Percentiles rank a stretch among this genome's conserved stretches.
These are phyloP conservation scores for Balearica regulorum DNA, from an alignment of 2,797 vertebrate species.

Conservation along the genomic window DNA sequence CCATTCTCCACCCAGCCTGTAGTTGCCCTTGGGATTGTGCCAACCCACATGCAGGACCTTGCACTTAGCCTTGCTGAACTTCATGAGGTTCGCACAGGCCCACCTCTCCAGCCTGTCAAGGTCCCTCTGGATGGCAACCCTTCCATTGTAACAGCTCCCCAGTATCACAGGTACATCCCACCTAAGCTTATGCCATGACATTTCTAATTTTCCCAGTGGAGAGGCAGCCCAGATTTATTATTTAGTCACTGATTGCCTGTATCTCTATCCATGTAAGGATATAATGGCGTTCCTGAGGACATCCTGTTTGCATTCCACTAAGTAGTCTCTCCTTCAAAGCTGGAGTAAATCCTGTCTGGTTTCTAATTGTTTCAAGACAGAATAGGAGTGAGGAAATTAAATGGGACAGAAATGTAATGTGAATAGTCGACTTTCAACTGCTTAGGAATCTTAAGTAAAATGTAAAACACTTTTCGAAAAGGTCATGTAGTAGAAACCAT, in stretches of 20 bases:
- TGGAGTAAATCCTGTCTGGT: neutral
- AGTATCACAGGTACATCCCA: neutral
- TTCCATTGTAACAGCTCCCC: neutral
- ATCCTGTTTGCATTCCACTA: neutral
- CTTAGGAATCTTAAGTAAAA: constrained; percentile 12
- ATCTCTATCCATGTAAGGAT: neutral
- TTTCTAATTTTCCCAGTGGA: neutral
- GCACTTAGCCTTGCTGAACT: too few species aligned
- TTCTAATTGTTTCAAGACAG: neutral
- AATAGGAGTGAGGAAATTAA: neutral
- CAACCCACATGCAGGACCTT: too few species aligned
- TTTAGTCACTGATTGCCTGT: neutral
- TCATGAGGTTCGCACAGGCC: too few species aligned
- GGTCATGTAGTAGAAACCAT: neutral
- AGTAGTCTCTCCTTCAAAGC: neutral
- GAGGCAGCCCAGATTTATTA: neutral
- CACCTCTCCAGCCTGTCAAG: too few species aligned
- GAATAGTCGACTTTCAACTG: neutral
- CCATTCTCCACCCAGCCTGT: too few species aligned
- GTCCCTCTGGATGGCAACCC: too few species aligned
- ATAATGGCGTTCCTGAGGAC: neutral
- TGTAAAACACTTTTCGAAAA: constrained; percentile 20
- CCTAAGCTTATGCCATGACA: neutral
- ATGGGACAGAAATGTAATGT: neutral
- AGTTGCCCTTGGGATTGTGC: too few species aligned